Evolutionary conservation across 2,888 invertebrate genomes (phyloP), one percentile per base, ranked within the genome.

Genomic region (Nomada ruficornis): DNA sequence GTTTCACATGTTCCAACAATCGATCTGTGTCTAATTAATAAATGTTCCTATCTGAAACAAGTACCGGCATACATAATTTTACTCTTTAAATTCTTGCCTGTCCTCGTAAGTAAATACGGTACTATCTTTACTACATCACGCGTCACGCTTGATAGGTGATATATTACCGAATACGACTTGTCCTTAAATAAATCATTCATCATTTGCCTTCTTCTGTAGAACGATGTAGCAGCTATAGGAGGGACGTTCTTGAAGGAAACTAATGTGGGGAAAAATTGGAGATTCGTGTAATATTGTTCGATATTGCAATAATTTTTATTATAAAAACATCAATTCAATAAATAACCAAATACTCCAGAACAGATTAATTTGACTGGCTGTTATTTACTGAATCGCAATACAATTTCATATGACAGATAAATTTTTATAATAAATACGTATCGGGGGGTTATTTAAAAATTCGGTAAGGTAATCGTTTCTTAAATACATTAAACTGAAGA

Each of bases 21-120:
- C 54, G 54, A 54, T 54, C 54, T 20, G 54, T 10, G 54, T n/a
- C 54, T 54, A n/a, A n/a, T 54, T 54, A 20, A 54, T 54, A n/a
- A 54, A n/a, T n/a, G 10, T 54, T 54, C 20, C 54, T 54, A n/a
- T 54, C 54, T n/a, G 54, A 54, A 54, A 54, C n/a, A n/a, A n/a
- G 54, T 54, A 9, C 4, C 18, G 10, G 54, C 54, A n/a, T 54
- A 54, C 54, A 54, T 54, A 54, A 54, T 54, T 54, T 7, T 10
- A 9, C 54, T 9, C n/a, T 54, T 54, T 18, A n/a, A 10, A 47
- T 47, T 47, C 47, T 47, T 2, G n/a, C n/a, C n/a, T n/a, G 54
- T 54, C 54, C 10, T 20, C 54, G 54, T 54, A 20, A 54, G 54
- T 54, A 10, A 54, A n/a, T n/a, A 10, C n/a, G n/a, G 15, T 13